Base-by-base conservation (phyloP, 2,888 invertebrate genomes). In the Melitaea athalia region DNA sequence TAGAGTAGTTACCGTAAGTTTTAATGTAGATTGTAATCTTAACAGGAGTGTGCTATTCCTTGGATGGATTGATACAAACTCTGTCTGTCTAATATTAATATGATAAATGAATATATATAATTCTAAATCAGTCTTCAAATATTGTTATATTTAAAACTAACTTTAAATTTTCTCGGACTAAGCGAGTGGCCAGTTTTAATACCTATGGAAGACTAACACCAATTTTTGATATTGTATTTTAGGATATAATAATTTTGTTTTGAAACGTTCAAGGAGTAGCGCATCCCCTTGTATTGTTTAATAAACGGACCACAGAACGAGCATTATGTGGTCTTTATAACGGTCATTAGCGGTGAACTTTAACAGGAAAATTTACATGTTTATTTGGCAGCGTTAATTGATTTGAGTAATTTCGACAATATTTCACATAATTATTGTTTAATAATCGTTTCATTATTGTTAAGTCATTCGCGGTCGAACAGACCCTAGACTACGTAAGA, bases 1-100 rank as follows among this genome's bases (percentile, higher is more conserved):
- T 83, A 80, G 74, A 66, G 79, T 86, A 86, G 86, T 85, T 85
- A 84, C 86, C 70, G 74, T 75, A 49, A 63, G 52, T 52, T 55
- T 47, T 55, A 70, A 38, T 55, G 33, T 55, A 55, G 55, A 53
- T 31, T 55, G 1, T 55, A 55, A 55, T 52, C 5, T 14, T 55
- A 57, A 24, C 3, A 5, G 59, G 52, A 8, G 24, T 55, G 10
- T 33, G 45, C 62, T 52, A 64, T 60, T 63, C 52, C 63, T 50
- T n/a, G 17, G 59, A 49, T 3, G n/a, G n/a, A 15, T 11, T 11
- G 10, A 24, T 11, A 12, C 11, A 17, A 17, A 11, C 10, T 17
- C 17, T 33, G 4, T 33, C 3, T 49, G 4, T 50, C 7, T 17
- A 50, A 3, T 10, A 33, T 33, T 33, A 5, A 6, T 33, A 33